Conservation (phyloP, 2,888 invertebrate species). For the Hedychridium roseum region DNA sequence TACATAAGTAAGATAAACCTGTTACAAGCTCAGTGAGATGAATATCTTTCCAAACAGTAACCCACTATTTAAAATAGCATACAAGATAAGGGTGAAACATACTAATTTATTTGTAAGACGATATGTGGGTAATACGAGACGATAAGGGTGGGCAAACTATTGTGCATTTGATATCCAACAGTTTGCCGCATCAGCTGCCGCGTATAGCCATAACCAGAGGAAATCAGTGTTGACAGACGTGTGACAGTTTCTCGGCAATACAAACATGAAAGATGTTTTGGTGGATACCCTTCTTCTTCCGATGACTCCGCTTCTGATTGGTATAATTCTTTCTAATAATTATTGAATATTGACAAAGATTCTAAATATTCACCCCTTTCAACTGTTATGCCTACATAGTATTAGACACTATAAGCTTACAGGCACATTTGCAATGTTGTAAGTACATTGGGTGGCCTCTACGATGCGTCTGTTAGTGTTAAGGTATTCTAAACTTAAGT, state of each 20-base stretch:
- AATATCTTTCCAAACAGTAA: slow-evolving; percentile 43
- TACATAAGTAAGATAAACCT: too few relatives aligned
- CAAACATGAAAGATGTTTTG: slow-evolving; percentile 50
- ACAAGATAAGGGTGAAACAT: slow-evolving; percentile 39
- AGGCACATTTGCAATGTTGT: slow-evolving; percentile 61
- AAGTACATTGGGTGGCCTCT: slow-evolving; percentile 60
- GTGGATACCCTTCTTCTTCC: slow-evolving; percentile 52
- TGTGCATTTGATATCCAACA: slow-evolving; percentile 63
- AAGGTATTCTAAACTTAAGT: slow-evolving; percentile 46
- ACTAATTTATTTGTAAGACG: slow-evolving; percentile 48
- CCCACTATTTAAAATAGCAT: slow-evolving; percentile 35
- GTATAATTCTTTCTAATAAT: slow-evolving; percentile 57
- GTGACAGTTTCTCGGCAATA: slow-evolving; percentile 47
- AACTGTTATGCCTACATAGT: slow-evolving; percentile 40
- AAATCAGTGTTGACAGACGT: slow-evolving; percentile 51
- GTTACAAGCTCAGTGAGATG: too few relatives aligned
- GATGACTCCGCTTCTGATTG: slow-evolving; percentile 57
- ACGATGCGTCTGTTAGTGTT: slow-evolving; percentile 47
- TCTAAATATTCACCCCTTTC: slow-evolving; percentile 42
- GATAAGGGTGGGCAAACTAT: slow-evolving; percentile 56
- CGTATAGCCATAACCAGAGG: slow-evolving; percentile 49
- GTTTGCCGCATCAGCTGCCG: slow-evolving; percentile 58
- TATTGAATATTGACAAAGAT: slow-evolving; percentile 45
- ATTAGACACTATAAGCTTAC: slow-evolving; percentile 42
- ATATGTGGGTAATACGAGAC: slow-evolving; percentile 40